phyloP scores from a whole-genome alignment of 1,140 invertebrate genomes.

The Heliothis subflexa region DNA sequence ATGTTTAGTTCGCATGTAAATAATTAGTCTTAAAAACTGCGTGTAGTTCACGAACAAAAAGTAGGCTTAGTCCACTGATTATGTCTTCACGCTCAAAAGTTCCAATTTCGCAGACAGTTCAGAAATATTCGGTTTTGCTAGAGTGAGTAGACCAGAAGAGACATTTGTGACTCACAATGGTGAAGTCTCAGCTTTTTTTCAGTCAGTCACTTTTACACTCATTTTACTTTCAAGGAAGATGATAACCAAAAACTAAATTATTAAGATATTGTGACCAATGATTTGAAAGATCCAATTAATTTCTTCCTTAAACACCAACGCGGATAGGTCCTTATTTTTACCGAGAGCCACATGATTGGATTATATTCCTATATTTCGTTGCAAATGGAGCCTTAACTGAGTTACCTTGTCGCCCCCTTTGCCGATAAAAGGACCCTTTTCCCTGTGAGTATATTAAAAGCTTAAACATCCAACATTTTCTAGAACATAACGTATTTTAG shows the following conservation, averaged over 20 bases:
- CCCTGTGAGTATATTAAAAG: constrained; percentile 25
- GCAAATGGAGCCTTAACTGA: constrained; percentile 33
- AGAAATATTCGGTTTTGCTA: no score
- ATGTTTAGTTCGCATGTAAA: neutral
- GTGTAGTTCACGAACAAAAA: no score
- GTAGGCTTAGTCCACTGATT: no score
- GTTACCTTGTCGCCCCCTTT: constrained; percentile 19
- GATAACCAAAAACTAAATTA: no score
- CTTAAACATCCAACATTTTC: neutral
- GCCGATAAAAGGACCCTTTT: constrained; percentile 30
- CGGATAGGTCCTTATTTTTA: constrained; percentile 22
- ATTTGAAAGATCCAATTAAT: constrained; percentile 10
- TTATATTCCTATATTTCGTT: constrained; percentile 37
- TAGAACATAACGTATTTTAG: neutral
- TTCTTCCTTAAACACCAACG: constrained; percentile 9
- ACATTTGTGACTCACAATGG: no score
- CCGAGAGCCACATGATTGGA: constrained; percentile 20
- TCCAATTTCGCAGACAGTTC: no score
- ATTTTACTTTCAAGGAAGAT: no score
- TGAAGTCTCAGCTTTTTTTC: no score
- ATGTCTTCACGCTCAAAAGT: no score
- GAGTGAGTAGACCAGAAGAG: no score
- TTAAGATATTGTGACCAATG: neutral
- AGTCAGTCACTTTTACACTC: no score
- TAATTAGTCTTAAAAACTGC: neutral